A percentile compares a stretch with the other conserved stretches of the same genome.
Conservation (phyloP, 1,140 invertebrate species). For the Nymphalis io region DNA sequence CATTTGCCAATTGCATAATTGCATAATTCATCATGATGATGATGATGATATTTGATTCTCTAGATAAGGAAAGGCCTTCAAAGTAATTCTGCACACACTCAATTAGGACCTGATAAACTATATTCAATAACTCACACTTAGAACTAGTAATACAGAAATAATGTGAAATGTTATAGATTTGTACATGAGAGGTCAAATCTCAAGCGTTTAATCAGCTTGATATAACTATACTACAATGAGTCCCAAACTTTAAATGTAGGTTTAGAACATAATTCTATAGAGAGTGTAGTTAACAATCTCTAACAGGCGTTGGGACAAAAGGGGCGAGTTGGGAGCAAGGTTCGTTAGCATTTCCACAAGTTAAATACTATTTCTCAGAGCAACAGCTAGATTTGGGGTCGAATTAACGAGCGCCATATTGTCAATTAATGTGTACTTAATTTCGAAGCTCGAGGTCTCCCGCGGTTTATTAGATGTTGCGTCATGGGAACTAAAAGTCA, state of each 20-base stretch:
- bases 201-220: slow-evolving; percentile 14
- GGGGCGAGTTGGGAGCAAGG: slow-evolving; percentile 7
- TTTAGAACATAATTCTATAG: slow-evolving; percentile 6
- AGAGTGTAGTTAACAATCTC: slow-evolving; percentile 23
- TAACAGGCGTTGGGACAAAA: slow-evolving; percentile 19
- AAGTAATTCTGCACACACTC: too few relatives aligned
- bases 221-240: slow-evolving; percentile 6
- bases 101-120: too few relatives aligned
- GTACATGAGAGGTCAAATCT: too few relatives aligned
- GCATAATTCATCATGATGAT: too few relatives aligned
- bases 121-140: too few relatives aligned
- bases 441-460: slow-evolving; percentile 15
- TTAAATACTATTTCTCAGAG: slow-evolving; percentile 15
- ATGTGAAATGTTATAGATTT: too few relatives aligned
- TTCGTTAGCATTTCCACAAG: slow-evolving; percentile 22
- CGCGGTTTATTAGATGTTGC: slow-evolving; percentile 15
- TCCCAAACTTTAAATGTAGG: background rate
- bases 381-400: slow-evolving; percentile 21
- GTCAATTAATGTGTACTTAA: slow-evolving; percentile 28
- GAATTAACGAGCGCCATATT: slow-evolving; percentile 26
- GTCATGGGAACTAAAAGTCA: slow-evolving; percentile 16
- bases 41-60: too few relatives aligned
- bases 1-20: too few relatives aligned
- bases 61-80: too few relatives aligned
- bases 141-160: too few relatives aligned